These are phyloP conservation scores for Heterotis niloticus DNA, from an alignment of 2,113 vertebrate species.

Conservation along the genomic window DNA sequence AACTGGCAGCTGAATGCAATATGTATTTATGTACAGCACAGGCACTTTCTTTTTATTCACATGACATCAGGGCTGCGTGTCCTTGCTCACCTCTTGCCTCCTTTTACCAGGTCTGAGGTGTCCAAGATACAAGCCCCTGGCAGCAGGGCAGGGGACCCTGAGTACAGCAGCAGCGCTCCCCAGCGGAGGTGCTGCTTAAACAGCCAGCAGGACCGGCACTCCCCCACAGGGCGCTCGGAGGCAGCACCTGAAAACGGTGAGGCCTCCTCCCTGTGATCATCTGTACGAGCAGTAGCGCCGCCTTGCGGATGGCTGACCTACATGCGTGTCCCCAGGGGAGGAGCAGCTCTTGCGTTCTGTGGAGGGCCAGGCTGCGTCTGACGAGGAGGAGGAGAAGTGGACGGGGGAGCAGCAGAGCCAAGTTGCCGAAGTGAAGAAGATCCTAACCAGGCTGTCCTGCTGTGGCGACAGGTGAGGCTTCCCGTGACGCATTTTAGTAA, in stretches of 20 bases:
- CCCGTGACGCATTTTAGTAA: background rate
- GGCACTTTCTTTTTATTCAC: no score
- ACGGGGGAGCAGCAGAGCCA: slow-evolving; percentile 52
- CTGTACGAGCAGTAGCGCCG: no score
- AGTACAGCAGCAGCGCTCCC: slow-evolving; percentile 2
- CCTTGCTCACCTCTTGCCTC: slow-evolving; percentile 14
- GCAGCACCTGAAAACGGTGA: slow-evolving; percentile 62
- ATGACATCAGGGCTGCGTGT: slow-evolving; percentile 34
- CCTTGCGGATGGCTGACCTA: no score
- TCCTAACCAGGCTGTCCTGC: slow-evolving; percentile 64
- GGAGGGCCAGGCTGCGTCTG: slow-evolving; percentile 88
- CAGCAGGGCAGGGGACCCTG: slow-evolving; percentile 37
- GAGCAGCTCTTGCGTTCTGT: slow-evolving; percentile 85
- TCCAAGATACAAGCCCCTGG: slow-evolving; percentile 40
- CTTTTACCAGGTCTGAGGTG: slow-evolving; percentile 61
- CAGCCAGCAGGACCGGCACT: slow-evolving; percentile 51
- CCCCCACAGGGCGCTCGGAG: slow-evolving; percentile 61
- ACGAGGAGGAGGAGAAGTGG: slow-evolving; percentile 81
- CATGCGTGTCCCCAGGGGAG: slow-evolving; percentile 56
- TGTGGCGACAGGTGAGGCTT: slow-evolving; percentile 62
- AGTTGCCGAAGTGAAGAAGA: slow-evolving; percentile 57
- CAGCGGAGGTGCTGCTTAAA: slow-evolving; percentile 42
- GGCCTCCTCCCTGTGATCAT: no score
- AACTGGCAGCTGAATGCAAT: no score
- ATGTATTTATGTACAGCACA: no score